Base-by-base conservation (phyloP, 53 echinoderm and acorn worm genomes). In the Hippasteria phrygiana region DNA sequence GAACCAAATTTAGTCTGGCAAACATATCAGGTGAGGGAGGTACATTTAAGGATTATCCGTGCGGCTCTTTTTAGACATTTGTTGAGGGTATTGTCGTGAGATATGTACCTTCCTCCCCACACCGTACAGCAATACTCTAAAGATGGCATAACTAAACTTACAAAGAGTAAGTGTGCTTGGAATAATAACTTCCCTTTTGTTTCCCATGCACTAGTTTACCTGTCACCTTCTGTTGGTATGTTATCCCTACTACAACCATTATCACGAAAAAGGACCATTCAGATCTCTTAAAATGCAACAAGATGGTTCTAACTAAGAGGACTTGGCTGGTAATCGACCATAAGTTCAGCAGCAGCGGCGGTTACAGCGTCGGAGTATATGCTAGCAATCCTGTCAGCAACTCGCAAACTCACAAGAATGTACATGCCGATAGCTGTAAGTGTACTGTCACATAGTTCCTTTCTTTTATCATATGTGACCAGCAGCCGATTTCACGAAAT, bases 151-250 rank as follows among this genome's bases (percentile, higher is more conserved):
- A n/a, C n/a, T n/a, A n/a, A n/a, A n/a, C n/a, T n/a, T n/a, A n/a
- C n/a, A n/a, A n/a, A n/a, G 8, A 48, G 48, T 48, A 14, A 10
- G 8, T 48, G 48, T 48, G 48, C 14, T 48, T 48, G 48, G 7
- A 10, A 10, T 48, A 10, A 48, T 48, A 14, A 48, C 76, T 26
- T 75, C 26, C 5, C 29, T 41, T 38, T 4, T 18, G n/a, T 75
- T 40, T 13, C 16, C 33, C 42, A 71, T 5, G 41, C 62, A 62
- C 29, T 88, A 89, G 91, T 31, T 80, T 80, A 17, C 90, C 92
- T 2, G 29, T 92, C n/a, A 62, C 84, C 0, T 75, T 92, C 47
- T 94, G 94, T 64, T 89, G 89, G 94, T 85, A 24, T 24, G 71
- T 71, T 20, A 51, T 71, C n/a, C 70, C 69, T 3, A 78, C 50